A percentile compares a stretch with the other conserved stretches of the same genome.
These are phyloP conservation scores for Holacanthus passer DNA, from an alignment of 2,113 vertebrate species.

Conservation along the genomic window DNA sequence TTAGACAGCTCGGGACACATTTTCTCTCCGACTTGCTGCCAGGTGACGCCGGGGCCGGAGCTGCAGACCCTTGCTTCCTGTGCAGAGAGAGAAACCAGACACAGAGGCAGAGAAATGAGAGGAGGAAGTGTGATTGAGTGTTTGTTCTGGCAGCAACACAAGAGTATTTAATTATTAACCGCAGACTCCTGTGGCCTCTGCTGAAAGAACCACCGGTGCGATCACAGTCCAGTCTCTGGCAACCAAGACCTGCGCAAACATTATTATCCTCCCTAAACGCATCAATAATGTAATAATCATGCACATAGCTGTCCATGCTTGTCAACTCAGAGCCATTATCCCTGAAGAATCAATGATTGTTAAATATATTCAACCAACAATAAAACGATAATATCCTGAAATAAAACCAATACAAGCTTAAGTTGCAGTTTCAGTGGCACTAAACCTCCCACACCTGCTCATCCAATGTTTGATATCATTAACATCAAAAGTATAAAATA, in stretches of 20 bases:
- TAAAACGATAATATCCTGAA: not conserved
- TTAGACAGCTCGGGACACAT: slow-evolving; percentile 73
- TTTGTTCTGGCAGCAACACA: slow-evolving; percentile 40
- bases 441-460: no score
- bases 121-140: slow-evolving; percentile 63
- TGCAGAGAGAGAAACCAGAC: slow-evolving; percentile 48
- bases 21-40: slow-evolving; percentile 70
- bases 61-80: slow-evolving; percentile 78
- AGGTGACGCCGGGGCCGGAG: slow-evolving; percentile 59
- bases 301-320: not conserved
- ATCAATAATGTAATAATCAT: slow-evolving; percentile 42
- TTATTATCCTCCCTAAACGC: not conserved
- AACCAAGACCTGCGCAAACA: slow-evolving; percentile 7
- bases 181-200: slow-evolving; percentile 45
- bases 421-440: not conserved
- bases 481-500: no score
- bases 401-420: not conserved
- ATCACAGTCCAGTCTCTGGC: slow-evolving; percentile 33
- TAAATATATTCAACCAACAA: not conserved
- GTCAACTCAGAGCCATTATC: not conserved
- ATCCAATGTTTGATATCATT: no score
- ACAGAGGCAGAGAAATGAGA: slow-evolving; percentile 54
- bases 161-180: slow-evolving; percentile 63
- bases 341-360: not conserved
- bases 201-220: slow-evolving; percentile 15